phyloP scores from a whole-genome alignment of 2,888 invertebrate species.

The Eristalinus aeneus region DNA sequence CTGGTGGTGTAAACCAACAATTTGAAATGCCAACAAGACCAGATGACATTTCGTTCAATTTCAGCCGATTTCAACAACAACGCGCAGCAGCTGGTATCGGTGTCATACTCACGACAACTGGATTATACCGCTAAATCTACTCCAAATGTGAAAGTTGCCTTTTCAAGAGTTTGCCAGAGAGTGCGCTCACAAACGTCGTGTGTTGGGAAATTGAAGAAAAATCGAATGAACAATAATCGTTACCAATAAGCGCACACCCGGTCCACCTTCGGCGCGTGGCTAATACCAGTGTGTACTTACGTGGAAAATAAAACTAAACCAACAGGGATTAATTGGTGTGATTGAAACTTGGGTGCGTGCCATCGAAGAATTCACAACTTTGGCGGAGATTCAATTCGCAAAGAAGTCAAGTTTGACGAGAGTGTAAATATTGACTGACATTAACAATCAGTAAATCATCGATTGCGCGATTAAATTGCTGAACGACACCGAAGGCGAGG shows the following conservation, averaged over 20 bases:
- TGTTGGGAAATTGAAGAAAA: constrained; percentile 41
- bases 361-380: neutral
- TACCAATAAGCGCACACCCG: constrained; percentile 46
- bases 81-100: constrained; percentile 15
- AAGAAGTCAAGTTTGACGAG: neutral
- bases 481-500: constrained; percentile 3
- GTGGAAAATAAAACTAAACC: neutral
- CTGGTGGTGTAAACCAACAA: neutral
- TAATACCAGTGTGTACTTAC: neutral
- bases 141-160: constrained; percentile 62
- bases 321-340: neutral
- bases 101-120: constrained; percentile 6
- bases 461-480: constrained; percentile 51
- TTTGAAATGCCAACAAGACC: constrained; percentile 4
- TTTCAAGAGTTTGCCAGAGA: neutral
- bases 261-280: constrained; percentile 53
- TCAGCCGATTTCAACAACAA: constrained; percentile 22
- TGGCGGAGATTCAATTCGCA: neutral
- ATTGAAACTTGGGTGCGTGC: neutral
- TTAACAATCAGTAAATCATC: constrained; percentile 40
- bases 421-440: constrained; percentile 56
- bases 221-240: constrained; percentile 36
- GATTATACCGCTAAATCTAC: constrained; percentile 44
- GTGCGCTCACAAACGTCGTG: constrained; percentile 35
- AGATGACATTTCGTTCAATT: constrained; percentile 45